Conservation (phyloP, 2,113 vertebrate genomes). For the Vombatus ursinus region DNA sequence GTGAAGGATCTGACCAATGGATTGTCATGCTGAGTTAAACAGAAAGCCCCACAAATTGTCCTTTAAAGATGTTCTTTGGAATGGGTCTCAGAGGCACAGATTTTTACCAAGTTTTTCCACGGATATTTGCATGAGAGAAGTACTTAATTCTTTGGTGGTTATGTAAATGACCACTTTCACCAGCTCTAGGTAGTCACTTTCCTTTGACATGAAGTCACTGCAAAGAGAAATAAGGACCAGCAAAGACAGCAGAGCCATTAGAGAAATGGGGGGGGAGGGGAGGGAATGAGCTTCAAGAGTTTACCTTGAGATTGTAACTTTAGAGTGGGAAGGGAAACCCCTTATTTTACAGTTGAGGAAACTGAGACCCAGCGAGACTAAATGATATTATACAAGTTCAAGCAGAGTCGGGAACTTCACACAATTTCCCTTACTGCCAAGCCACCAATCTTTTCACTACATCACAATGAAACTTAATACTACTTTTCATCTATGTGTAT, state of each 20-base stretch:
- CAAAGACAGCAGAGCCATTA: neutral
- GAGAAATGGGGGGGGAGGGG: neutral
- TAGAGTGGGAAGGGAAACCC: neutral
- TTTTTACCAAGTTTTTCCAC: neutral
- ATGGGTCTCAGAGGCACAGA: neutral
- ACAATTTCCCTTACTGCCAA: neutral
- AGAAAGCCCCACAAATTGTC: neutral
- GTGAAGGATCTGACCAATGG: neutral
- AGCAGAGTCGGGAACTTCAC: neutral
- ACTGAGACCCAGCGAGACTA: neutral
- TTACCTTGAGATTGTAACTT: neutral
- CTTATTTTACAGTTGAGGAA: neutral
- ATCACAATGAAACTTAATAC: neutral
- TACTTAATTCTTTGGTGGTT: neutral
- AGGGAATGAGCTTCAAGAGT: neutral
- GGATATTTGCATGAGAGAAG: neutral
- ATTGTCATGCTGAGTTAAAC: neutral
- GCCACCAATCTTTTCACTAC: neutral
- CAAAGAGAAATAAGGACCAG: neutral
- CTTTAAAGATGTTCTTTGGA: constrained; percentile 16
- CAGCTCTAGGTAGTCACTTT: neutral
- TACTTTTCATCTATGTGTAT: neutral
- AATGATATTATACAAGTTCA: neutral
- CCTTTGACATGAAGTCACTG: neutral
- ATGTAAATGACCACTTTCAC: neutral